Base-by-base conservation (phyloP, 2,113 vertebrate genomes). In the Neodon shergylaensis region DNA sequence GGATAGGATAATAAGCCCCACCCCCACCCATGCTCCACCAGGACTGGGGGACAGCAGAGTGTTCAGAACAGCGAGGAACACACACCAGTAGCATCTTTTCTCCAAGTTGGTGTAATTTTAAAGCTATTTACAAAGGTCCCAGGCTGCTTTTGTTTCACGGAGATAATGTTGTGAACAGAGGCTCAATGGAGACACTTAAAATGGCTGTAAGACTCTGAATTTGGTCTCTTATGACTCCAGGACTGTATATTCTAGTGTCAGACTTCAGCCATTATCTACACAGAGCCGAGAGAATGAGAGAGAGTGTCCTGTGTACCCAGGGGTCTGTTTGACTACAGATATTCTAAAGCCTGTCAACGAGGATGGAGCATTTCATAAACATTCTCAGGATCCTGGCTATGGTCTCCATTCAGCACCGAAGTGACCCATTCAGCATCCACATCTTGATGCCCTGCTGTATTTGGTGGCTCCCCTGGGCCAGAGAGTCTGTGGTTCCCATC, bases 11-110 rank as follows among this genome's bases (percentile, higher is more conserved):
- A 14, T 0, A 8, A 63, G 76, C 36, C 63, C 77, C 9, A 3
- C 26, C 8, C 49, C 2, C 19, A 3, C 19, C 0, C 6, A 22
- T 5, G 14, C 22, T 17, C 68, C 28, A 9, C 12, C 17, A 10
- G 39, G 22, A 14, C 21, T 2, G 24, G 58, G 39, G 31, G 42
- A 5, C 36, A 86, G 54, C 16, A 33, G 2, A 7, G 0, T 17
- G 5, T 16, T 68, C 42, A 13, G 16, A 42, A 26, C n/a, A 5
- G 52, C 82, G 28, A 72, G 47, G 58, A n/a, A 68, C 39, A 8
- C 22, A 84, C 0, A 1, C 21, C 61, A 47, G 10, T 2, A 0
- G 6, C 21, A 33, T 70, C 17, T 85, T n/a, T 68, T 85, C 10
- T 74, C 63, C 61, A 70, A 31, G 72, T 0, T 0, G 24, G 42